Percentiles rank a stretch among this genome's conserved stretches.
Conservation (phyloP, 2,888 invertebrate species). For the Nomada fabriciana region DNA sequence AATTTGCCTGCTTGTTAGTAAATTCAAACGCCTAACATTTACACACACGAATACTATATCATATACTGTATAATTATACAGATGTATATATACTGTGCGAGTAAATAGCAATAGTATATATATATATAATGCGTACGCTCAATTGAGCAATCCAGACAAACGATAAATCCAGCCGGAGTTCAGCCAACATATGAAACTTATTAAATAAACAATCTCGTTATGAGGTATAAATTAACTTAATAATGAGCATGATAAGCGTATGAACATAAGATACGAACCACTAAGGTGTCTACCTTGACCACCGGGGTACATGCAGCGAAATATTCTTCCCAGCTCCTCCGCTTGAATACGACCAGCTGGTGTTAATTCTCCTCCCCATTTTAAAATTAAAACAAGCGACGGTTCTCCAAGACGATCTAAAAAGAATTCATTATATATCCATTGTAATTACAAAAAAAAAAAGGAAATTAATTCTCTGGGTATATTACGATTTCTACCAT, state of each 20-base stretch:
- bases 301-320: constrained; percentile 99
- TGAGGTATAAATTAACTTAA: constrained; percentile 61
- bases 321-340: constrained; percentile 98
- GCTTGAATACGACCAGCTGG: constrained; percentile 99
- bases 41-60: constrained; percentile 12
- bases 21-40: constrained; percentile 14
- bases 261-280: constrained; percentile 87
- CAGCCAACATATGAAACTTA: constrained; percentile 56
- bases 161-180: constrained; percentile 40
- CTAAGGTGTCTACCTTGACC: constrained; percentile 95
- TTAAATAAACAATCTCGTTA: constrained; percentile 50
- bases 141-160: constrained; percentile 36
- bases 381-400: constrained; percentile 97
- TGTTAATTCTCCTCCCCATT: constrained; percentile 99
- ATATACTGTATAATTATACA: neutral
- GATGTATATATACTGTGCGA: constrained; percentile 29
- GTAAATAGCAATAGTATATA: constrained; percentile 34
- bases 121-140: constrained; percentile 44
- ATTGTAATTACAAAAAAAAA: neutral
- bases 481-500: constrained; percentile 85
- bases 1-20: neutral
- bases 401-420: constrained; percentile 95
- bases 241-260: constrained; percentile 73
- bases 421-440: constrained; percentile 3
- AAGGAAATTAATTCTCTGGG: neutral